Evolutionary conservation across 2,888 invertebrate genomes (phyloP).

Genomic region (Metalampra italica): DNA sequence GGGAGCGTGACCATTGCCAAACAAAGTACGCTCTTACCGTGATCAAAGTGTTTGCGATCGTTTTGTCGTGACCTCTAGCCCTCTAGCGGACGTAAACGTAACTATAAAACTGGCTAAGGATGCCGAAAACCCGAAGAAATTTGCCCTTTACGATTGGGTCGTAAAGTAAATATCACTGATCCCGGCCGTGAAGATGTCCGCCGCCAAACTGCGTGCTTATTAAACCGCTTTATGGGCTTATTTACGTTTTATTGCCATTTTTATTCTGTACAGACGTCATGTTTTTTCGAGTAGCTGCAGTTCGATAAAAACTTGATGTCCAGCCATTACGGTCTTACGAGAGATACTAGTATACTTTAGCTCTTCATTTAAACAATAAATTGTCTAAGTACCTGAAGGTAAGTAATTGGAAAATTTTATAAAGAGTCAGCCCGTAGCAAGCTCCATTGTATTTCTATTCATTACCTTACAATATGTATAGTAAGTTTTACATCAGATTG

Average conservation of each 20-base stretch:
- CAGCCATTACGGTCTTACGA: not conserved
- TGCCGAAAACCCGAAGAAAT: slow-evolving; percentile 33
- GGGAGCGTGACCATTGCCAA: not conserved
- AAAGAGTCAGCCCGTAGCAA: too few relatives aligned
- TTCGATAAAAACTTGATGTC: not conserved
- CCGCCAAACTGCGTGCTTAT: slow-evolving; percentile 46
- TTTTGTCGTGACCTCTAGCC: slow-evolving; percentile 17
- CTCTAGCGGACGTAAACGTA: slow-evolving; percentile 11
- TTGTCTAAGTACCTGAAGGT: too few relatives aligned
- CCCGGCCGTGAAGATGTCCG: slow-evolving; percentile 42
- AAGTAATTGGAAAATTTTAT: too few relatives aligned
- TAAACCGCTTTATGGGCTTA: slow-evolving; percentile 52
- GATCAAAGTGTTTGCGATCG: slow-evolving; percentile 9
- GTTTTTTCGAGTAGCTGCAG: slow-evolving; percentile 9
- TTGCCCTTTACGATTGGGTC: slow-evolving; percentile 46
- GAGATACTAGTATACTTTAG: too few relatives aligned
- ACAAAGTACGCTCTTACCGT: slow-evolving; percentile 1
- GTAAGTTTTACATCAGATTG: too few relatives aligned
- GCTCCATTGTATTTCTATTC: too few relatives aligned
- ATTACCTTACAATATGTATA: too few relatives aligned
- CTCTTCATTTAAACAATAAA: too few relatives aligned
- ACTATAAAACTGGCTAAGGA: slow-evolving; percentile 30
- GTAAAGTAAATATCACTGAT: slow-evolving; percentile 59
- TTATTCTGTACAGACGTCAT: slow-evolving; percentile 29
- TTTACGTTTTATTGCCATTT: slow-evolving; percentile 41